Evolutionary conservation across 1,140 invertebrate species (phyloP), one percentile per base, ranked within the genome.

Genomic region (Physella acuta): DNA sequence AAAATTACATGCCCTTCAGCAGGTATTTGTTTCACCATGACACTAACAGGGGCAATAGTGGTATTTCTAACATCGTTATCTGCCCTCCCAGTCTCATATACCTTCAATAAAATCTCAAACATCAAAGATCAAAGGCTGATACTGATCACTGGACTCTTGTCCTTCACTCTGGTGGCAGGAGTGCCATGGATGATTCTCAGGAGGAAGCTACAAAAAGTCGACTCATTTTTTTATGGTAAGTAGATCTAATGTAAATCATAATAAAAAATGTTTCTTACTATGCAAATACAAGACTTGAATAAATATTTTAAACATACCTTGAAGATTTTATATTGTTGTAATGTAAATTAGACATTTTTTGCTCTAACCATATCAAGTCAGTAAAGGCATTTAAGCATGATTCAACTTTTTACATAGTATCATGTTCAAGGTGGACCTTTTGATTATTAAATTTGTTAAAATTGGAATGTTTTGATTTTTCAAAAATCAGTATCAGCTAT

Each of bases 171-270:
- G 17, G 63, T 68, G 37, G 26, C 44, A 60, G 17, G 58, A 44
- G 52, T 71, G 16, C 65, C 59, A n/a, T 70, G 49, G 39, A 51
- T 74, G 11, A 56, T 70, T 49, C 60, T 74, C 2, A 68, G 60
- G 33, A 62, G 68, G 8, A 65, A 61, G 49, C 66, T 56, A n/a
- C 44, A 64, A 20, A 74, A 70, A 62, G 56, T 58, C 1, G 75
- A 78, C 44, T 65, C 67, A 20, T 71, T 78, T 28, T 75, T 71
- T 31, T 75, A 73, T 71, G 73, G 73, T 75, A 74, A 72, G 61
- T n/a, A 17, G 17, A 39, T 24, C 16, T 56, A 44, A 37, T 51
- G 17, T 52, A 52, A 52, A 37, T 14, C 4, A 3, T 28, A 44
- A 11, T 5, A 39, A 3, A 26, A 63, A 63, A 39, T 14, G 61